Conservation (phyloP, 2,113 vertebrate genomes). For the Dryoscopus gambensis region DNA sequence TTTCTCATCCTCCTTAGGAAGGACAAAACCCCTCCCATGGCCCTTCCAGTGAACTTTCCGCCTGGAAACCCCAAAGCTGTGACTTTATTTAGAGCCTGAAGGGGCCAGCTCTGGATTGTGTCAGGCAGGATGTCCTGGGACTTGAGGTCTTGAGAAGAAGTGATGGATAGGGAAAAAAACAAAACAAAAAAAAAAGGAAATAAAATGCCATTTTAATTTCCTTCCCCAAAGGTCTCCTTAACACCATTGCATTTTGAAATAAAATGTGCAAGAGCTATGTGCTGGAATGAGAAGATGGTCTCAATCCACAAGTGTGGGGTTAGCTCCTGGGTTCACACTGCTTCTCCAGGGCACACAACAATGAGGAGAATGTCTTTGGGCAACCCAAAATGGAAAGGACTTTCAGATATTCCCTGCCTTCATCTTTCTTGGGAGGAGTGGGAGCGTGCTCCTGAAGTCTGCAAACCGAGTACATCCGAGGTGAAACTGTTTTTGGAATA, state of each 20-base stretch:
- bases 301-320: slow-evolving; percentile 45
- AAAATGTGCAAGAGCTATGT: neutral
- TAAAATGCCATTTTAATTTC: neutral
- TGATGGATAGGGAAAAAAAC: neutral
- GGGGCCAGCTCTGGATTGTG: slow-evolving; percentile 21
- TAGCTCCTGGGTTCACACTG: neutral
- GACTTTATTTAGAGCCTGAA: neutral
- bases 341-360: accelerated
- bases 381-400: neutral
- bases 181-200: neutral
- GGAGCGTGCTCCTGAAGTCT: neutral
- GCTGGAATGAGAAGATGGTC: neutral
- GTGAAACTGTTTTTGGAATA: neutral
- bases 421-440: neutral
- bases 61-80: neutral
- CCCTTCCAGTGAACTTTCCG: slow-evolving; percentile 2
- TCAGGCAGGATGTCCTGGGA: slow-evolving; percentile 9
- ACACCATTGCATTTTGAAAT: neutral
- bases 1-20: neutral
- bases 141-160: slow-evolving; percentile 1
- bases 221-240: slow-evolving; percentile 37
- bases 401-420: neutral
- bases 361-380: neutral
- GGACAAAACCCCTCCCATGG: neutral
- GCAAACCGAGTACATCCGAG: neutral